Base-by-base conservation (phyloP, 1,140 invertebrate genomes). In the Drosophila nasuta region DNA sequence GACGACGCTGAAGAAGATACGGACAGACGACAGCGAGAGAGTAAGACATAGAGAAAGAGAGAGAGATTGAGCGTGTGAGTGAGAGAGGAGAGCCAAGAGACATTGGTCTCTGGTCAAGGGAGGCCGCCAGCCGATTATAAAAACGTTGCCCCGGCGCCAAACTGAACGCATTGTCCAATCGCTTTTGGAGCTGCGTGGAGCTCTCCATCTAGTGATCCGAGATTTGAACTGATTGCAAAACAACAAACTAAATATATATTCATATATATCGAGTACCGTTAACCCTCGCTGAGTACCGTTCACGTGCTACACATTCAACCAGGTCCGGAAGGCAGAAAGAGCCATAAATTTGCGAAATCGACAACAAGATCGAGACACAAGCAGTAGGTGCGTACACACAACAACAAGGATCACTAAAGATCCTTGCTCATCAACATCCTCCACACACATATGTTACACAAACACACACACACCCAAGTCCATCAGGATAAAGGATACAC, bases 181-280 rank as follows among this genome's bases (percentile, higher is more conserved):
- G 85, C 86, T 85, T 77, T 89, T 90, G 86, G 85, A 89, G 85
- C 85, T 80, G 85, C 86, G 81, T 85, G 78, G 81, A 89, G 85
- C 85, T 89, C 86, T 90, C 85, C 86, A 88, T 85, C 51, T 77
- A 85, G 86, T 90, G 77, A 80, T 77, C 69, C 46, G 54, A 72
- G 64, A 66, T 75, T 43, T 54, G 46, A 58, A 51, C 35, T 30
- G 58, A 46, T 60, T 48, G 43, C 45, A 33, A 5, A 45, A 15
- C 35, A 20, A 30, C 41, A n/a, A 20, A 38, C 48, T 38, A 17
- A 25, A 25, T 25, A 25, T 25, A 25, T 25, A 25, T 25, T 4
- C 20, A 25, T 25, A 25, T 25, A 65, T 63, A 48, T 45, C 20
- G 28, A 52, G 33, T 43, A 77, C 48, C 48, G 66, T 69, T 76